These are phyloP conservation scores for Gavialis gangeticus DNA, from an alignment of 2,113 vertebrate species.

Conservation along the genomic window DNA sequence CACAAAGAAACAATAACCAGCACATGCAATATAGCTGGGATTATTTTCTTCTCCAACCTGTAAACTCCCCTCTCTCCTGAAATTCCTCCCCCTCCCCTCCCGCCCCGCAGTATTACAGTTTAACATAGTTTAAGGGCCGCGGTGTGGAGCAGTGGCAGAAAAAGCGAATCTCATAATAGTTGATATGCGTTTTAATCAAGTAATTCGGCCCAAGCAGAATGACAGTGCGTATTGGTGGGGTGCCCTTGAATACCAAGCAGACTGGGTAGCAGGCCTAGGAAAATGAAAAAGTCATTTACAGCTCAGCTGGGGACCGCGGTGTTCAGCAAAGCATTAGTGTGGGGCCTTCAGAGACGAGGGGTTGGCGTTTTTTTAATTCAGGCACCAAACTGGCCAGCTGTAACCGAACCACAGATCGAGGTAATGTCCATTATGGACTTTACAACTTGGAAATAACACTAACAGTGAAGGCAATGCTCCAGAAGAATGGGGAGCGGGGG, in stretches of 20 bases:
- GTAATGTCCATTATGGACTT: background rate
- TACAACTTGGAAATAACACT: background rate
- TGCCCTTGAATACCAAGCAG: conserved; percentile 84
- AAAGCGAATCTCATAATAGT: conserved; percentile 78
- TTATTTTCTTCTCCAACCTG: conserved; percentile 10
- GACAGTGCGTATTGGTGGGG: conserved; percentile 63
- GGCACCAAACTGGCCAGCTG: conserved; percentile 64
- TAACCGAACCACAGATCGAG: conserved; percentile 30
- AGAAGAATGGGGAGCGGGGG: accelerated
- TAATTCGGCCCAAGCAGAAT: conserved; percentile 79
- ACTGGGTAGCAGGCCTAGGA: conserved; percentile 64
- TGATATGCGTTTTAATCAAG: conserved; percentile 87
- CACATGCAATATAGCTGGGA: background rate
- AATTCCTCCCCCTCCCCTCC: background rate
- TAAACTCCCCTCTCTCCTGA: background rate
- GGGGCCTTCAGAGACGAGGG: background rate
- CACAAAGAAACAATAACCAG: background rate
- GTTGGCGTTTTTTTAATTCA: background rate
- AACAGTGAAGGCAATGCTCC: background rate
- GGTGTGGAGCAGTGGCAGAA: conserved; percentile 60
- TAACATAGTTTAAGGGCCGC: conserved; percentile 72
- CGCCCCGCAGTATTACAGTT: conserved; percentile 69
- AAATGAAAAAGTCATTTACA: conserved; percentile 85
- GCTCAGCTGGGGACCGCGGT: conserved; percentile 80
- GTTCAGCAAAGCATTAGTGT: conserved; percentile 32